These are phyloP conservation scores for Apeira syringaria DNA, from an alignment of 2,888 invertebrate species.

Conservation along the genomic window DNA sequence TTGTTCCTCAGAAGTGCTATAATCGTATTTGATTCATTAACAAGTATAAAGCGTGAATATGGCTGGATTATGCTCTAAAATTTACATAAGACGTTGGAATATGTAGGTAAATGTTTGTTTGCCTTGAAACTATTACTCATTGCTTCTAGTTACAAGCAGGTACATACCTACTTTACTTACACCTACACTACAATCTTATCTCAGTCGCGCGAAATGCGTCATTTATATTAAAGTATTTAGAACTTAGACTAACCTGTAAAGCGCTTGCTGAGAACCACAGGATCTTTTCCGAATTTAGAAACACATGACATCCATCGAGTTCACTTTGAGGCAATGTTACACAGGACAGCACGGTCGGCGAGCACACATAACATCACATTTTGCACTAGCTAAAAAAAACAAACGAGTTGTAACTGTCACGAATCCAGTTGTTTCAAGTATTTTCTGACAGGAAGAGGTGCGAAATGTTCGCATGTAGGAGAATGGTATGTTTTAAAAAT, in stretches of 20 bases:
- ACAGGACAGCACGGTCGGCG: constrained; percentile 69
- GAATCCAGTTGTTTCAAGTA: constrained; percentile 48
- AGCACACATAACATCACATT: constrained; percentile 80
- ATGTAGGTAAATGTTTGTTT: constrained; percentile 29
- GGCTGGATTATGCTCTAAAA: constrained; percentile 28
- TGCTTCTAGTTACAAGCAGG: constrained; percentile 13
- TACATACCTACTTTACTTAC: constrained; percentile 2
- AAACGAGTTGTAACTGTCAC: constrained; percentile 50
- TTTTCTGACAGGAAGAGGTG: constrained; percentile 7
- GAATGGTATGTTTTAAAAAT: constrained; percentile 54
- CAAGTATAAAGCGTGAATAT: constrained; percentile 19
- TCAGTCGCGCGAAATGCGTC: constrained; percentile 17
- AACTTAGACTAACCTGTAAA: constrained; percentile 57
- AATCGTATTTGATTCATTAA: constrained; percentile 32
- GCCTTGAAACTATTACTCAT: constrained; percentile 48
- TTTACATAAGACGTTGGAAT: constrained; percentile 33
- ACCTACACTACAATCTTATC: constrained; percentile 28
- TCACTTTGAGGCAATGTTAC: constrained; percentile 74
- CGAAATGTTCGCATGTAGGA: constrained; percentile 41
- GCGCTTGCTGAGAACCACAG: constrained; percentile 42
- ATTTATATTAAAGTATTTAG: constrained; percentile 13
- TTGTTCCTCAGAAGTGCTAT: constrained; percentile 25
- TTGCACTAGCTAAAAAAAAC: constrained; percentile 73
- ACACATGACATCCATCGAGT: constrained; percentile 73
- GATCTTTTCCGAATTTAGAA: constrained; percentile 66